Percentiles rank a stretch among this genome's conserved stretches.
phyloP scores from a whole-genome alignment of 92 coral and sea anemone genomes.

The Epizoanthus illoricatus region DNA sequence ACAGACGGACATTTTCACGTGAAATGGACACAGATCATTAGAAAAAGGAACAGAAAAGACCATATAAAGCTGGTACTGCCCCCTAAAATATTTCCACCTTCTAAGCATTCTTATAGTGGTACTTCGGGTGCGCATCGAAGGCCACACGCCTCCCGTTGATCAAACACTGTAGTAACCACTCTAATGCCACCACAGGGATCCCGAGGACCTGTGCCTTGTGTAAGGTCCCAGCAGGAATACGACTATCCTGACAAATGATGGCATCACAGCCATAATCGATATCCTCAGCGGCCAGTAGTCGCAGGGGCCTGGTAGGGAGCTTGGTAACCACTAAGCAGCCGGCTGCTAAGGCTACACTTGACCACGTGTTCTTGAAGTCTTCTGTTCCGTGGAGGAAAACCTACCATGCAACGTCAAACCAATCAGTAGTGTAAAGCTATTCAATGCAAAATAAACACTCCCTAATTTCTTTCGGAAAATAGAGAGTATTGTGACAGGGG shows the following conservation, averaged over 20 bases:
- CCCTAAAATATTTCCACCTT: too few species aligned
- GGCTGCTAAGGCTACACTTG: constrained; percentile 81
- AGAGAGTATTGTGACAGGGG: too few species aligned
- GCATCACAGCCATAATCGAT: constrained; percentile 76
- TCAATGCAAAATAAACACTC: too few species aligned
- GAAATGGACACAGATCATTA: too few species aligned
- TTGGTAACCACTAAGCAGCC: constrained; percentile 76
- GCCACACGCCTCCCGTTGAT: constrained; percentile 75
- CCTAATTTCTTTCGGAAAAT: too few species aligned
- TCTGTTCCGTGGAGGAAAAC: constrained; percentile 75
- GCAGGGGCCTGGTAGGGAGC: constrained; percentile 78
- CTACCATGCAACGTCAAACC: constrained; percentile 33
- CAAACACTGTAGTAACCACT: constrained; percentile 92
- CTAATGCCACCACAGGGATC: constrained; percentile 82
- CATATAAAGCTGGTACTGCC: too few species aligned
- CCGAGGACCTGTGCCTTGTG: constrained; percentile 66
- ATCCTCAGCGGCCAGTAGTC: constrained; percentile 50
- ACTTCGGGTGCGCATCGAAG: constrained; percentile 78
- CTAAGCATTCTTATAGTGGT: constrained; percentile 53
- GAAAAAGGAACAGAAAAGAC: too few species aligned
- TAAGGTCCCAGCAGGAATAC: constrained; percentile 66
- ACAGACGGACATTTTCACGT: too few species aligned
- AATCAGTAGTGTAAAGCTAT: neutral
- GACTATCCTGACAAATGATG: constrained; percentile 58
- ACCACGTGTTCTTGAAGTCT: constrained; percentile 77